Evolutionary conservation across 2,113 vertebrate genomes (phyloP), one percentile per base, ranked within the genome.

Genomic region (Cochlearius cochlearius): DNA sequence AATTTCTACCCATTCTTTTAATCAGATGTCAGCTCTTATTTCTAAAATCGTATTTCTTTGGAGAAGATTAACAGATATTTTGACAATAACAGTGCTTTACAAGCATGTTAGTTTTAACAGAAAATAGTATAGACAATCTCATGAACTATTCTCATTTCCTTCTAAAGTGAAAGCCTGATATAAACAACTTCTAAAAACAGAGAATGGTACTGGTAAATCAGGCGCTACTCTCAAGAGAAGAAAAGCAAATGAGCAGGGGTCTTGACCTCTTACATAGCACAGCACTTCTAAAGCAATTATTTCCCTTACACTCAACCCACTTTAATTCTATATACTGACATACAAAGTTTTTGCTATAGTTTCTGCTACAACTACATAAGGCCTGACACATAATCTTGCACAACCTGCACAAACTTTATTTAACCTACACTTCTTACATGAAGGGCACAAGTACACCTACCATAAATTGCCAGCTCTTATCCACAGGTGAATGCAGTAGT

Each of bases 391-490:
- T 38, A 15, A 60, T 5, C 5, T 17, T 30, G 13, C 23, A 58
- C 16, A 89, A 83, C 17, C 17, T 36, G 26, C 32, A 60, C 32
- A 45, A 76, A 69, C 27, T 89, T 86, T 19, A 43, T 64, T 72
- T 69, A 80, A 80, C 25, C 45, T 55, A 11, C 0, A 0, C 22
- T 20, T 41, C 55, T 38, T n/a, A 50, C 5, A 22, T 3, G 9
- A 91, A 89, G 17, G 7, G 12, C 11, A 82, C 17, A 27, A 26
- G 38, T 49, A 78, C 5, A 17, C 22, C 4, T 30, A 69, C 20
- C 12, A 18, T 25, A 68, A 88, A 77, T 5, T 34, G 19, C 29
- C 29, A 95, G 38, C 32, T 67, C 14, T n/a, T 67, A 87, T 9
- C n/a, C 18, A 34, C 7, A n/a, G 23, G 10, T 67, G 25, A 91